Percentiles rank a stretch among this genome's conserved stretches.
Conservation (phyloP, 2,888 invertebrate genomes). For the Ditula angustiorana region DNA sequence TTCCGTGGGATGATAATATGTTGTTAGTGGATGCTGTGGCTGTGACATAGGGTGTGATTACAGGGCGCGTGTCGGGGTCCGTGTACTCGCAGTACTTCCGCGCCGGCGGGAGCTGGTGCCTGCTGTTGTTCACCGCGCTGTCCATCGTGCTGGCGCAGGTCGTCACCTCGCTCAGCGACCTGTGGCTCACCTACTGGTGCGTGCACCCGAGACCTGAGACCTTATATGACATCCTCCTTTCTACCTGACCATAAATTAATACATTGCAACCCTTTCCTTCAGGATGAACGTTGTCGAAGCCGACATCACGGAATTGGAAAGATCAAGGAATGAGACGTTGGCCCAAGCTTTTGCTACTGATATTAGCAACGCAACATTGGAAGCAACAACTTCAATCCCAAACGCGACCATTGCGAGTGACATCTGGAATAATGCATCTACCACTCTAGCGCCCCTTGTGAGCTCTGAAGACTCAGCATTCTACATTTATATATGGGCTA, state of each 20-base stretch:
- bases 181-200: slow-evolving; percentile 92
- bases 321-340: slow-evolving; percentile 15
- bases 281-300: slow-evolving; percentile 78
- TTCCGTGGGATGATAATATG: no score
- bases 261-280: slow-evolving; percentile 40
- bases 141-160: slow-evolving; percentile 88
- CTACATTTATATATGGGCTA: slow-evolving; percentile 86
- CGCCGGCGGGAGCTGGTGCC: slow-evolving; percentile 87
- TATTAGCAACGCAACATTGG: slow-evolving; percentile 39
- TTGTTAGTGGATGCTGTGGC: neutral
- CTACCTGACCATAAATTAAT: neutral
- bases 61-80: slow-evolving; percentile 83
- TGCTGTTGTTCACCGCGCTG: slow-evolving; percentile 82
- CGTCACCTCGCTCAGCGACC: slow-evolving; percentile 89
- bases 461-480: slow-evolving; percentile 59
- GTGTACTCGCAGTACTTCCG: slow-evolving; percentile 89
- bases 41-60: slow-evolving; percentile 8
- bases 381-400: slow-evolving; percentile 44
- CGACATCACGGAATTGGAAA: slow-evolving; percentile 16
- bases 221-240: neutral
- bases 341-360: slow-evolving; percentile 24
- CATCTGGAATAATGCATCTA: neutral
- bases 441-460: slow-evolving; percentile 49
- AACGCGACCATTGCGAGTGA: slow-evolving; percentile 50
- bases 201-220: no score